Percentiles rank a stretch among this genome's conserved stretches.
These are phyloP conservation scores for Meles meles DNA, from an alignment of 2,113 vertebrate genomes.

Conservation along the genomic window DNA sequence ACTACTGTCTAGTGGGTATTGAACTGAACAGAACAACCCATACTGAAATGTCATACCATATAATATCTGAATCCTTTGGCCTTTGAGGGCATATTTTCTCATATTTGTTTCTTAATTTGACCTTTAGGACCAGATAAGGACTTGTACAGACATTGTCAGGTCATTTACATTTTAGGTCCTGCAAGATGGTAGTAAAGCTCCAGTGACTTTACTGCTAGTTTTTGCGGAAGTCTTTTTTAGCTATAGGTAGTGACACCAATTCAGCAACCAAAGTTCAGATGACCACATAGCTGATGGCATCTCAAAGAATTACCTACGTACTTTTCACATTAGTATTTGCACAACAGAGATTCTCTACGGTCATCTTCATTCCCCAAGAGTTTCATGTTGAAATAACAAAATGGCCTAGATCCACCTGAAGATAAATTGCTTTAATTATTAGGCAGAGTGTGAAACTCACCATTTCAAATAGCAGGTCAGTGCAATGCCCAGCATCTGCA, in stretches of 20 bases:
- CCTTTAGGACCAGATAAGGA: neutral
- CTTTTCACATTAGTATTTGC: constrained; percentile 38
- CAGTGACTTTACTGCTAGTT: neutral
- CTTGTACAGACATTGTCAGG: neutral
- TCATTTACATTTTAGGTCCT: neutral
- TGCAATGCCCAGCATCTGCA: neutral
- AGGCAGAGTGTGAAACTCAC: constrained; percentile 26
- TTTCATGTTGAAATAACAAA: constrained; percentile 44
- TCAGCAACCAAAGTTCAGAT: neutral
- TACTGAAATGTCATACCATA: neutral
- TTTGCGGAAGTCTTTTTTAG: neutral
- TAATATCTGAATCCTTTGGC: neutral
- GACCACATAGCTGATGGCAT: neutral
- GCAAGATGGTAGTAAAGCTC: neutral
- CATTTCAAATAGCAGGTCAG: constrained; percentile 43
- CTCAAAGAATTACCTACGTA: constrained; percentile 19
- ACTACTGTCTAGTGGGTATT: neutral
- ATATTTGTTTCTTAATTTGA: constrained; percentile 7
- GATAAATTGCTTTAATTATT: constrained; percentile 69
- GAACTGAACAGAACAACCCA: neutral
- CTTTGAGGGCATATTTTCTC: neutral
- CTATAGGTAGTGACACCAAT: neutral
- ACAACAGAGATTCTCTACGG: constrained; percentile 5
- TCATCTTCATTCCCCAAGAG: constrained; percentile 7
- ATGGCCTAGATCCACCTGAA: constrained; percentile 42